Evolutionary conservation across 2,888 invertebrate species (phyloP).

Genomic region (Apodemia duryi): DNA sequence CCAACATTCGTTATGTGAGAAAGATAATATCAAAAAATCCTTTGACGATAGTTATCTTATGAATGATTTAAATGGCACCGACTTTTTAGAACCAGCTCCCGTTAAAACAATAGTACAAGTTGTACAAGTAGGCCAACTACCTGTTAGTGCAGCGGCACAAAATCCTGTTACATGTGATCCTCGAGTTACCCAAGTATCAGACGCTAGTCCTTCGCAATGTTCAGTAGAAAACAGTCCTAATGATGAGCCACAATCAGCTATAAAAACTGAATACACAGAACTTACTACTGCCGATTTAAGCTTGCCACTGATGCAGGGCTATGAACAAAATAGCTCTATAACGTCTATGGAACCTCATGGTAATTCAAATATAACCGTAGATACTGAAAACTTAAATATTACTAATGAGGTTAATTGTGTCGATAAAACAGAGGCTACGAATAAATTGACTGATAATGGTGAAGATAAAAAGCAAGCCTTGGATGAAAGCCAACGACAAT

Average conservation of each 20-base stretch:
- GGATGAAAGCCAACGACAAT: conserved; percentile 39
- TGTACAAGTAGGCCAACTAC: conserved; percentile 77
- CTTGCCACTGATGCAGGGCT: conserved; percentile 56
- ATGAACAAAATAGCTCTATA: conserved; percentile 47
- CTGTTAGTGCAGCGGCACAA: conserved; percentile 67
- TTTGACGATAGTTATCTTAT: conserved; percentile 30
- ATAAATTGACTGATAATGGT: conserved; percentile 48
- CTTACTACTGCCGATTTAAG: conserved; percentile 65
- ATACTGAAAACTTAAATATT: conserved; percentile 33
- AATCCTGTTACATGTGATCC: conserved; percentile 71
- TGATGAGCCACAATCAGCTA: conserved; percentile 53
- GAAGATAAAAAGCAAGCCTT: conserved; percentile 41
- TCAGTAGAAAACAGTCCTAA: conserved; percentile 57
- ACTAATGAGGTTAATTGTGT: conserved; percentile 46
- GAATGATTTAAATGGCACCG: conserved; percentile 77
- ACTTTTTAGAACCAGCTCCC: conserved; percentile 78
- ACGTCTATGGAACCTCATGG: conserved; percentile 31
- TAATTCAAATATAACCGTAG: conserved; percentile 46
- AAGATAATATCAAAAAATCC: conserved; percentile 31
- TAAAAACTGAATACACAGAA: conserved; percentile 70
- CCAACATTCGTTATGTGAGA: conserved; percentile 38
- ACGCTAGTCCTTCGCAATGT: conserved; percentile 67
- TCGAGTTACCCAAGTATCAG: conserved; percentile 66
- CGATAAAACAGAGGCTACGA: conserved; percentile 50
- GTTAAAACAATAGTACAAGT: conserved; percentile 72